Conservation (phyloP, 2,113 vertebrate genomes). For the Hydrochoerus hydrochaeris region DNA sequence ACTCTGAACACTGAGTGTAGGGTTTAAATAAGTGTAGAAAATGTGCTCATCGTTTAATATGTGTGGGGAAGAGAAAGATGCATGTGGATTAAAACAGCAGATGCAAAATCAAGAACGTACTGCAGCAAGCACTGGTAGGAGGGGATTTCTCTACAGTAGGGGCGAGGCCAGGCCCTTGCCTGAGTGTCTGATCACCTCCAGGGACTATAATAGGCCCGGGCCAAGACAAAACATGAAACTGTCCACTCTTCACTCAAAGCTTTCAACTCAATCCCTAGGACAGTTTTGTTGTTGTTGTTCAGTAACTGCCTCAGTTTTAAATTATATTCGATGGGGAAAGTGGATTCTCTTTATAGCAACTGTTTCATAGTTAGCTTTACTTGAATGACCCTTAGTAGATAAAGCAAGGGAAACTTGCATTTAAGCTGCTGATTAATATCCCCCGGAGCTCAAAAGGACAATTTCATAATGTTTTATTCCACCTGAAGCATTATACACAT, state of each 20-base stretch:
- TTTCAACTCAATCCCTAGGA: neutral
- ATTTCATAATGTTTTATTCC: neutral
- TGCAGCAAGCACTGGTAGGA: neutral
- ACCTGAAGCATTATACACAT: constrained; percentile 80
- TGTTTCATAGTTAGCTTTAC: constrained; percentile 34
- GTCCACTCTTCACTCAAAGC: neutral
- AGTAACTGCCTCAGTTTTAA: constrained; percentile 43
- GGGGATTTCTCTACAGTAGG: fast-evolving
- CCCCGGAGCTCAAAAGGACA: constrained; percentile 21
- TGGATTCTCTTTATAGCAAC: constrained; percentile 35
- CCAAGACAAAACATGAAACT: neutral
- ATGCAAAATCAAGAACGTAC: neutral
- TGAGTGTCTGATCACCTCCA: neutral
- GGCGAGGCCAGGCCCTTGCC: neutral
- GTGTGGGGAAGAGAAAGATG: neutral
- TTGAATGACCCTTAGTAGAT: neutral
- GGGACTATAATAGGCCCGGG: neutral
- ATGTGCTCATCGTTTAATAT: neutral
- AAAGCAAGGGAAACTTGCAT: constrained; percentile 35
- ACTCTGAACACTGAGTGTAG: neutral
- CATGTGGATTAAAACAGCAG: neutral
- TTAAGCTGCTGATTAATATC: constrained; percentile 16
- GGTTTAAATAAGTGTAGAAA: neutral
- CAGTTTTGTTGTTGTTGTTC: neutral
- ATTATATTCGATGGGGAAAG: constrained; percentile 47